A percentile compares a stretch with the other conserved stretches of the same genome.
phyloP scores from a whole-genome alignment of 2,113 vertebrate species.

The Peromyscus maniculatus region DNA sequence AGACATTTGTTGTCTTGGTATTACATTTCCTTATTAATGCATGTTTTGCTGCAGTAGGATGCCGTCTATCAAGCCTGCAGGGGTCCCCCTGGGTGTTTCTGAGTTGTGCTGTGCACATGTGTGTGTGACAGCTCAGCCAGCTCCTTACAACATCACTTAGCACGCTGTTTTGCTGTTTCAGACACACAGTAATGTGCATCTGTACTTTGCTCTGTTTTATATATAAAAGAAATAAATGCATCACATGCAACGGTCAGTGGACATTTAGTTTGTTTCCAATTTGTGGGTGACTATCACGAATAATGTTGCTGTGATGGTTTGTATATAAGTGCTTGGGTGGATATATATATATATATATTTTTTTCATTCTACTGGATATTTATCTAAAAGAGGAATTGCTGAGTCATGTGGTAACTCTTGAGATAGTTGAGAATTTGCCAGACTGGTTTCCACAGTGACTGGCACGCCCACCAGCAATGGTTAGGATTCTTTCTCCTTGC shows the following conservation, averaged over 20 bases:
- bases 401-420: conserved; percentile 4
- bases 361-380: neutral
- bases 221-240: neutral
- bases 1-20: neutral
- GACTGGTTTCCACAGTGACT: neutral
- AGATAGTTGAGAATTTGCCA: conserved; percentile 38
- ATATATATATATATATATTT: too few relatives aligned
- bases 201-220: neutral
- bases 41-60: conserved; percentile 83
- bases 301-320: neutral
- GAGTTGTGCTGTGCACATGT: conserved; percentile 14
- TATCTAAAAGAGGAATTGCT: conserved; percentile 18
- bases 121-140: conserved; percentile 76
- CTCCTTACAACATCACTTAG: neutral
- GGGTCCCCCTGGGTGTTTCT: conserved; percentile 79
- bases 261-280: neutral
- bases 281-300: neutral
- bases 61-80: conserved; percentile 81
- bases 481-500: neutral
- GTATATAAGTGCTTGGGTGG: too few relatives aligned
- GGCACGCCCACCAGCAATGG: neutral
- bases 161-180: neutral
- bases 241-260: neutral
- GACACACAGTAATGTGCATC: neutral
- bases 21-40: conserved; percentile 36